Evolutionary conservation across 2,113 vertebrate genomes (phyloP), one percentile per base, ranked within the genome.

Genomic region (Empidonax traillii): DNA sequence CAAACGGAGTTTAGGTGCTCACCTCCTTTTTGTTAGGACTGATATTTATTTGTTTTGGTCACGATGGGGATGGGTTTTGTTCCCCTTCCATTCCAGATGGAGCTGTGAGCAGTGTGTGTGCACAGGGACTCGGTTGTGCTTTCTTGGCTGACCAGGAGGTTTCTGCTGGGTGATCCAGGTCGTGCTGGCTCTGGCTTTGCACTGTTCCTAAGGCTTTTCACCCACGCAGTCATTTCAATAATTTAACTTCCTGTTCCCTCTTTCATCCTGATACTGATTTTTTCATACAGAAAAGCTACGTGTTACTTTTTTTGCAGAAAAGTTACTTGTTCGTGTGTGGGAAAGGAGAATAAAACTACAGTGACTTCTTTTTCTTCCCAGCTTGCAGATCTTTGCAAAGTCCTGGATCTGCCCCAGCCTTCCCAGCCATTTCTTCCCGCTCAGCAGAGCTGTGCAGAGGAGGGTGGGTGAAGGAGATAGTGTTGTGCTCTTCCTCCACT

Each of bases 391-490:
- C 20, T 75, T 72, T 30, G 51, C 47, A 12, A 56, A 1, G 8
- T 82, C 35, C n/a, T 39, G 21, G n/a, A 44, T 59, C 52, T 21
- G 56, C 25, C 14, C 12, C 35, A 52, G n/a, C 25, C 46, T 56
- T 71, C 56, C 9, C 18, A 61, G 39, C 24, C 24, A 1, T 10
- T 74, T 75, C 15, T 85, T 43, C 35, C 21, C 28, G 58, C 41
- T 37, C 56, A 14, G 18, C 2, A 8, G 33, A 78, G 46, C 37
- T 58, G 33, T 63, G 39, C 30, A 39, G 62, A 61, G 66, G 6
- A 53, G 35, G 3, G 16, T 5, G 0, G 0, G 8, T 28, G 62
- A 65, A 56, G 33, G 47, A 52, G 49, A 17, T 39, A 14, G 3
- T 23, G 5, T 9, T 30, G 30, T 72, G 71, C 19, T 79, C 49